These are phyloP conservation scores for Agraylea sexmaculata DNA, from an alignment of 1,140 invertebrate genomes.

Conservation along the genomic window DNA sequence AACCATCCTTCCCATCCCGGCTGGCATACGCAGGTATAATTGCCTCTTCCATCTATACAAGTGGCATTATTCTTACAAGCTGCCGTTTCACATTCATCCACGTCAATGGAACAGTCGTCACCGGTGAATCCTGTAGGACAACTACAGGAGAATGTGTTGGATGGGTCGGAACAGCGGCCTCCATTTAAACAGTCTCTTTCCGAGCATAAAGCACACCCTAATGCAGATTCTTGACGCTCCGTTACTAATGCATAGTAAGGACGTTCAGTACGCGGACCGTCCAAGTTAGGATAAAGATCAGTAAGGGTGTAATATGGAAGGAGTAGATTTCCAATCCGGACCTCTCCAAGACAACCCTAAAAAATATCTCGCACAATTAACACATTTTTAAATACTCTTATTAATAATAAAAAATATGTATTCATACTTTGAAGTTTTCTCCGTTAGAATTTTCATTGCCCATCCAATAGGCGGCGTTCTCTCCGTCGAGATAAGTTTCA, in stretches of 20 bases:
- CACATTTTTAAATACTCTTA: neutral
- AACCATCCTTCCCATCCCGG: constrained; percentile 62
- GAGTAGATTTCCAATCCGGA: constrained; percentile 70
- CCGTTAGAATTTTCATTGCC: constrained; percentile 28
- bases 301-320: constrained; percentile 77
- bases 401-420: neutral
- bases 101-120: constrained; percentile 64
- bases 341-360: constrained; percentile 84
- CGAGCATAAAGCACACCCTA: constrained; percentile 71
- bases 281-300: constrained; percentile 49
- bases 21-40: constrained; percentile 65
- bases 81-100: constrained; percentile 65
- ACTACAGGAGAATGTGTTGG: constrained; percentile 66
- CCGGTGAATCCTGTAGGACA: constrained; percentile 71
- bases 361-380: constrained; percentile 4
- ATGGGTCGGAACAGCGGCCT: constrained; percentile 65
- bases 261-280: constrained; percentile 32
- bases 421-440: constrained; percentile 40
- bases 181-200: constrained; percentile 76
- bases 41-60: constrained; percentile 65
- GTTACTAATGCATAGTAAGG: constrained; percentile 43
- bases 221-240: constrained; percentile 21
- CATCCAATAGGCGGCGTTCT: constrained; percentile 28
- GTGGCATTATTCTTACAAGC: constrained; percentile 62
- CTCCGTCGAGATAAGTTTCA: constrained; percentile 29